Base-by-base conservation (phyloP, 2,797 vertebrate species). In the Pangasius djambal region DNA sequence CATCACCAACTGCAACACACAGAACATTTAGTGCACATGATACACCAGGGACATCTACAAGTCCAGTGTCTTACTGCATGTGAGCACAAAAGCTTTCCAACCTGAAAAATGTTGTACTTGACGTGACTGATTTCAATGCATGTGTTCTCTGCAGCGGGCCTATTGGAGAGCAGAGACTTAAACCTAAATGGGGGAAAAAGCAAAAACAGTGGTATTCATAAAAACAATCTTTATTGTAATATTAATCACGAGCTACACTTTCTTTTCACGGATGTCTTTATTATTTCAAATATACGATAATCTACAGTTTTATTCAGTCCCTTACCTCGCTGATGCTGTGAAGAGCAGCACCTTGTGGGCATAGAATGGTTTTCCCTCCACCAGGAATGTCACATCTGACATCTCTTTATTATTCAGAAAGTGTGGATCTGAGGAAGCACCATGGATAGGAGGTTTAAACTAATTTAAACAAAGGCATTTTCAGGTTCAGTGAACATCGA, bases 71-170 rank as follows among this genome's bases (percentile, higher is more conserved):
- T 37, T 31, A 40, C 0, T 59, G 63, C 59, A 50, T 50, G 6
- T 10, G 28, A 48, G 12, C 1, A 15, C 12, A 40, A 89, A 84
- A 48, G 65, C 31, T 67, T 85, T 67, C 86, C 28, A 31, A 98
- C 97, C 96, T 97, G 97, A 86, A 98, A 98, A 94, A 98, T 98
- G 91, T 96, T 97, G 94, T 99, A 99, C 95, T 99, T 99, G 95
- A 99, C 98, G 0, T 99, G 98, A 93, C 98, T 98, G 91, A 99
- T 99, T 95, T 99, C 99, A 89, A 99, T 99, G 91, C 98, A 99
- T 90, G 97, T 98, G 96, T 98, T 98, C 89, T 99, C 99, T 22
- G 97, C 96, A 10, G 97, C 95, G 0, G 98, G 97, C 92, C 98
- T 97, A 96, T 97, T 99, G 88, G 97, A 98, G n/a, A 99, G 97